Percentiles rank a stretch among this genome's conserved stretches.
Evolutionary conservation across 2,113 vertebrate genomes (phyloP).

Genomic region (Mobula hypostoma): DNA sequence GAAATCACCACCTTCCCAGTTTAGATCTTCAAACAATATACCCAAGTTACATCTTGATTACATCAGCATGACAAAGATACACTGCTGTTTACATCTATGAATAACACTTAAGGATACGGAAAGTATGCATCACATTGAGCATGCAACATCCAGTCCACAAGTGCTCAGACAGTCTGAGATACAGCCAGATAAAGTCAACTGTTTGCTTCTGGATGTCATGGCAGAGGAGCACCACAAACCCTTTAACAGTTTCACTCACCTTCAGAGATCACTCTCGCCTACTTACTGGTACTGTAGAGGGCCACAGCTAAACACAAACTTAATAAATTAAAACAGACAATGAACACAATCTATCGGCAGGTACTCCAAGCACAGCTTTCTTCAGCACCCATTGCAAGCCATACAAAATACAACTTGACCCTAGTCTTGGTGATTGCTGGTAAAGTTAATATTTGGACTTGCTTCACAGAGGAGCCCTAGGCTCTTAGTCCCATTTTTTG

Average conservation of each 20-base stretch:
- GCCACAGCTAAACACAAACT: slow-evolving; percentile 18
- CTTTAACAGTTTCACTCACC: neutral
- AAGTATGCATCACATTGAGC: neutral
- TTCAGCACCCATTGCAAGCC: neutral
- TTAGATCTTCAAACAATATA: neutral
- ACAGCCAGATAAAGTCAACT: neutral
- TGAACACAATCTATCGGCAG: neutral
- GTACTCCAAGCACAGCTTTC: neutral
- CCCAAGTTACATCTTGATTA: slow-evolving; percentile 3
- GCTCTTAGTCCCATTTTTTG: neutral
- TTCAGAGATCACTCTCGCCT: neutral
- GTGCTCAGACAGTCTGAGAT: neutral
- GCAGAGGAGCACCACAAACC: neutral
- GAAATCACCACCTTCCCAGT: neutral
- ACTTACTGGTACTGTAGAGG: neutral
- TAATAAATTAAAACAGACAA: slow-evolving; percentile 21
- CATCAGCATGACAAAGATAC: slow-evolving; percentile 7
- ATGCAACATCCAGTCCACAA: slow-evolving; percentile 10
- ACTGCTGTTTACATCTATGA: neutral
- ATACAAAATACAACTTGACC: neutral
- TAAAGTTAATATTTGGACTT: neutral
- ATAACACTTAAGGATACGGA: neutral
- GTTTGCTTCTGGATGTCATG: neutral
- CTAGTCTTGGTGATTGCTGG: neutral
- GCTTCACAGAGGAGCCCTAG: neutral